Evolutionary conservation across 1,140 invertebrate genomes (phyloP).

Genomic region (Euglossa dilemma): DNA sequence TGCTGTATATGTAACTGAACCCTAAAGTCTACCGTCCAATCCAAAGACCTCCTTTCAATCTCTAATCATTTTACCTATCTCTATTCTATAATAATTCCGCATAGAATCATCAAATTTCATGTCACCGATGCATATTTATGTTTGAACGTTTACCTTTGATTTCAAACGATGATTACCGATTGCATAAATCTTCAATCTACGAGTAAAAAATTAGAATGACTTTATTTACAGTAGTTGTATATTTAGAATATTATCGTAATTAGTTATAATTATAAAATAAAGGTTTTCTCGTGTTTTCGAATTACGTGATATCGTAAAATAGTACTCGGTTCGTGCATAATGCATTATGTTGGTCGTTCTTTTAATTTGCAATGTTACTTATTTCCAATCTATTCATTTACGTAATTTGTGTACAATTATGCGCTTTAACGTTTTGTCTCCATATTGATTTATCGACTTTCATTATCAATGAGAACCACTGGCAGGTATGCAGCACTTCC

Average conservation of each 20-base stretch:
- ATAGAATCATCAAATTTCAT: conserved; percentile 3
- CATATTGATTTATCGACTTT: conserved; percentile 40
- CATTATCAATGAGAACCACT: conserved; percentile 57
- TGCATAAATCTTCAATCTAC: too few species aligned
- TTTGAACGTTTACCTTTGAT: too few species aligned
- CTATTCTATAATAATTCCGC: conserved; percentile 1
- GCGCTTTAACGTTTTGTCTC: background rate
- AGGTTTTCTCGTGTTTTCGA: background rate
- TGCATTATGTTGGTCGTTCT: background rate
- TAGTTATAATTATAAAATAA: background rate
- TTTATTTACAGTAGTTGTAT: too few species aligned
- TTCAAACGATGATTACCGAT: background rate
- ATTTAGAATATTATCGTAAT: background rate
- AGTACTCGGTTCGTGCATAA: background rate
- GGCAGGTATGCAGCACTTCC: conserved; percentile 55
- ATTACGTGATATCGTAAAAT: background rate
- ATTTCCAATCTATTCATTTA: background rate
- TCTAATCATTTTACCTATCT: background rate
- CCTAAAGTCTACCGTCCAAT: conserved; percentile 59
- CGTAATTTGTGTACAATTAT: background rate
- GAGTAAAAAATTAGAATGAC: background rate
- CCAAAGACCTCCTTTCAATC: conserved; percentile 43
- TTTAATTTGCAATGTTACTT: background rate
- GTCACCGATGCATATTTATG: background rate
- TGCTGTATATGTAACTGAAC: conserved; percentile 52